Evolutionary conservation across 2,797 vertebrate species (phyloP).

Genomic region (Coendou prehensilis): DNA sequence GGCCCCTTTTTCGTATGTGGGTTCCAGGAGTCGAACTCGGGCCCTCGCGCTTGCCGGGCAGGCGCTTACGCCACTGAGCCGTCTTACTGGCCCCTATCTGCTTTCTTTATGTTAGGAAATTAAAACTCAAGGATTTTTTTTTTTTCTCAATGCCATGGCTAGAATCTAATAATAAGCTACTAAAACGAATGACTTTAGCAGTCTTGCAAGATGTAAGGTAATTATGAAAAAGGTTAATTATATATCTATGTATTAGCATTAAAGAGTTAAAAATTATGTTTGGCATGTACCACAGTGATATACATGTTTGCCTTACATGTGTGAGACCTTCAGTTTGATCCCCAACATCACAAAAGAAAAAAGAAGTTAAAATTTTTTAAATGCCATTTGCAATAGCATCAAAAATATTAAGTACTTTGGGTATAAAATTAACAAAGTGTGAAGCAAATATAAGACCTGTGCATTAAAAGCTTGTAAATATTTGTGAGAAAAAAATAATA

Average conservation of each 20-base stretch:
- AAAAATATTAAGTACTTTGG: conserved; percentile 14
- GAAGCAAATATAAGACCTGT: neutral
- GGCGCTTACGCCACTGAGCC: too few relatives aligned
- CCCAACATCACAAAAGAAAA: neutral
- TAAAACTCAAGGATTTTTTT: neutral
- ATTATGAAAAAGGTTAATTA: conserved; percentile 7
- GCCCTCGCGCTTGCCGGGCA: too few relatives aligned
- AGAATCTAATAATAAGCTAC: neutral
- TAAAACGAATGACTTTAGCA: neutral
- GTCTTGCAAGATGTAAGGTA: neutral
- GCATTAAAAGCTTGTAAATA: conserved; percentile 6
- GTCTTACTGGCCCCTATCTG: neutral
- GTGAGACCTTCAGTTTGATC: neutral
- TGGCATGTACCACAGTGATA: neutral
- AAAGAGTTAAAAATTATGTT: neutral
- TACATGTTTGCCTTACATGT: neutral
- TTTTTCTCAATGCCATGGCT: conserved; percentile 14
- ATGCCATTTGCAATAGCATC: neutral
- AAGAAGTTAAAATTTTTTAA: neutral
- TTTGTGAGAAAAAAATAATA: conserved; percentile 42
- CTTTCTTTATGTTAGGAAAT: conserved; percentile 41
- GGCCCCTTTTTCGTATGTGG: too few relatives aligned
- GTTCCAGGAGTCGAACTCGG: too few relatives aligned
- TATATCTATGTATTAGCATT: neutral
- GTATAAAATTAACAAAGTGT: conserved; percentile 49